Conservation (phyloP, 2,888 invertebrate genomes). For the Physocephala rufipes region DNA sequence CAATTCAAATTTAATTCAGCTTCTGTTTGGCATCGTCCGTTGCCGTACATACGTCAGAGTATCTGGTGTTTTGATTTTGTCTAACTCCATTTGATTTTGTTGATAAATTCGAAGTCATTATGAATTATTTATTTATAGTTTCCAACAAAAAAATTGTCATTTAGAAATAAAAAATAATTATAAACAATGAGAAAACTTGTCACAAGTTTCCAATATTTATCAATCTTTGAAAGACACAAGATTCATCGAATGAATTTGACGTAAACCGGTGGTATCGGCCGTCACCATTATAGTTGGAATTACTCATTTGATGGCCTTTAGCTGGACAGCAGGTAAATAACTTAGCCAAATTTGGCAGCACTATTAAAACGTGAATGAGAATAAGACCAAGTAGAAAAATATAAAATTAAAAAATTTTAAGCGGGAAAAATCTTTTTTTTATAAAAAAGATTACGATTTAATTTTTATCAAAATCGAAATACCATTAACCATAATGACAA, state of each 20-base stretch:
- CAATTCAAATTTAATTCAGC: not conserved
- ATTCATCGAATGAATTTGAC: not conserved
- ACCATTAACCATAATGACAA: no score
- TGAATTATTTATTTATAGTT: constrained; percentile 24
- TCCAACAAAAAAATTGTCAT: not conserved
- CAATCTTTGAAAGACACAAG: not conserved
- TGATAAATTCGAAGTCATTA: not conserved
- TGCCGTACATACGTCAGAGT: constrained; percentile 20
- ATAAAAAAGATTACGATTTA: no score
- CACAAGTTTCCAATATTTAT: not conserved
- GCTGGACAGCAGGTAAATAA: constrained; percentile 21
- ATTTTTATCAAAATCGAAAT: no score
- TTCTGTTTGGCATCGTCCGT: constrained; percentile 24
- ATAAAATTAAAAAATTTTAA: not conserved
- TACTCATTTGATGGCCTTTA: constrained; percentile 27
- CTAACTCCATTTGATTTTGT: not conserved
- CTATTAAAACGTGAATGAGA: not conserved
- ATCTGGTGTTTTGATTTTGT: not conserved
- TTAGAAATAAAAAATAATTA: not conserved
- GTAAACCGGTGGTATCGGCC: not conserved
- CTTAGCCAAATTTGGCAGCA: constrained; percentile 34
- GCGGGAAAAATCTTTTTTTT: no score
- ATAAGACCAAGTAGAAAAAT: not conserved
- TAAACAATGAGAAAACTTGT: not conserved
- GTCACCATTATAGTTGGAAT: constrained; percentile 19